phyloP scores from a whole-genome alignment of 2,797 vertebrate species.

The Etheostoma perlongum region DNA sequence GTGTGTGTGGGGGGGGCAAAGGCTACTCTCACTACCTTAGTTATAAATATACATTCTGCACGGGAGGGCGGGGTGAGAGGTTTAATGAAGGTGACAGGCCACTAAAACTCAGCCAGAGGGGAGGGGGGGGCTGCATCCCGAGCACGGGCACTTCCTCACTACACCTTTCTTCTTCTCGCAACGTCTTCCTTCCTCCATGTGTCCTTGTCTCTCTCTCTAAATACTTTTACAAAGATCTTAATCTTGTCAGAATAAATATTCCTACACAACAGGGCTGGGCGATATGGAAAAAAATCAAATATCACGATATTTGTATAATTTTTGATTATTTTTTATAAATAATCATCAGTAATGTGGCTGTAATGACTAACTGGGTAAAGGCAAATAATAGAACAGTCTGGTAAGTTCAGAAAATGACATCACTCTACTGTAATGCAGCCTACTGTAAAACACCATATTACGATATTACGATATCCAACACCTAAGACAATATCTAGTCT shows the following conservation, averaged over 20 bases:
- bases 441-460: too few relatives aligned
- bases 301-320: too few relatives aligned
- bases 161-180: background rate
- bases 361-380: too few relatives aligned
- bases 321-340: too few relatives aligned
- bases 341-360: too few relatives aligned
- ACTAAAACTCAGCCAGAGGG: conserved; percentile 7
- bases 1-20: background rate
- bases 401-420: too few relatives aligned
- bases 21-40: background rate
- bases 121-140: background rate
- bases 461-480: too few relatives aligned
- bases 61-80: conserved; percentile 1
- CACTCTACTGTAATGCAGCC: too few relatives aligned
- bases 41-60: conserved; percentile 31
- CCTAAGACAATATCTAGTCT: too few relatives aligned
- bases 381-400: too few relatives aligned
- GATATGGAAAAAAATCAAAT: too few relatives aligned
- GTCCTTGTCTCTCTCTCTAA: background rate
- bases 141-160: background rate
- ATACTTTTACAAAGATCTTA: background rate
- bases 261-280: too few relatives aligned
- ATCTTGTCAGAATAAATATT: background rate
- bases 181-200: background rate
- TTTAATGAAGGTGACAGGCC: conserved; percentile 9